phyloP scores from a whole-genome alignment of 2,113 vertebrate genomes.

The Vulpes lagopus region DNA sequence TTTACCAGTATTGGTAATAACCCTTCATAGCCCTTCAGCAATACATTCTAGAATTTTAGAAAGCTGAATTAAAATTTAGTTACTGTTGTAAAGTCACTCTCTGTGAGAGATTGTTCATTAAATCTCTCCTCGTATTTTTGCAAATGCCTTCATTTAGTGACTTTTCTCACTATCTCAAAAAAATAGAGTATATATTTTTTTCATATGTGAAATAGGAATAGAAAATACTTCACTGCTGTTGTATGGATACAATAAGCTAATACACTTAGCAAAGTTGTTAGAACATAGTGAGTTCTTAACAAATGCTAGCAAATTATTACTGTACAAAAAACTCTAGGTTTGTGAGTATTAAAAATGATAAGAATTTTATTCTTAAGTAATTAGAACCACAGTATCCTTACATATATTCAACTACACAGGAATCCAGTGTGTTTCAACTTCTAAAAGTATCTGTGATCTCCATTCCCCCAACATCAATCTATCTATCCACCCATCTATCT shows the following conservation, averaged over 20 bases:
- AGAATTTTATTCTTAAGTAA: neutral
- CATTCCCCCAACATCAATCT: neutral
- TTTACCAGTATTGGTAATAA: conserved; percentile 37
- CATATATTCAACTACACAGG: neutral
- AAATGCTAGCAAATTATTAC: neutral
- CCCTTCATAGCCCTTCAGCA: neutral
- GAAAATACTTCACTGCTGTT: neutral
- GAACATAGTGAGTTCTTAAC: neutral
- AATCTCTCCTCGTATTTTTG: conserved; percentile 18
- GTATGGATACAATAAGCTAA: neutral
- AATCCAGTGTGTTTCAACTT: conserved; percentile 30
- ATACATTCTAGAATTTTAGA: conserved; percentile 25
- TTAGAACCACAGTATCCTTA: neutral
- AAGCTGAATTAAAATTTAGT: conserved; percentile 48
- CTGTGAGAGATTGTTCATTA: conserved; percentile 21
- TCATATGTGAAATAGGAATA: conserved; percentile 15
- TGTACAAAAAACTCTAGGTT: neutral
- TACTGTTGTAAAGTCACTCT: neutral
- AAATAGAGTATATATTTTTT: neutral
- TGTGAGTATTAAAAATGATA: conserved; percentile 26
- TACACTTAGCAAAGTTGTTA: neutral
- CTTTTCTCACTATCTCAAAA: conserved; percentile 14
- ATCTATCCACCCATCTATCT: neutral
- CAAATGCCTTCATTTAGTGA: conserved; percentile 8
- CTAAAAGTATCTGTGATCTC: neutral